Conservation (phyloP, 2,113 vertebrate species). For the Beaufortia kweichowensis region DNA sequence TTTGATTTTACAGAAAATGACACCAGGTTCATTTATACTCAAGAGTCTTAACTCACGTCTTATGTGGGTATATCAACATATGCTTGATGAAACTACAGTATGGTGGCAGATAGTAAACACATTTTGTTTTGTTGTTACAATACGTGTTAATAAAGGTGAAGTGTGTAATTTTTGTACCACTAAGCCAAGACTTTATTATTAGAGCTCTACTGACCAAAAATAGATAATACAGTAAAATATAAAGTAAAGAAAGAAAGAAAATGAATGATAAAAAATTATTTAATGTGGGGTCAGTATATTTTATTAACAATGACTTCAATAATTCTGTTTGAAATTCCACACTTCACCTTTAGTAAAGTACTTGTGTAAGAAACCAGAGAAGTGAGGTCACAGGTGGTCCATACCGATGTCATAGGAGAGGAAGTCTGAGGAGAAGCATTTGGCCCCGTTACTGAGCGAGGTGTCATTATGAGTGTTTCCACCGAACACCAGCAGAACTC, state of each 20-base stretch:
- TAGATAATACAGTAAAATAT: no score
- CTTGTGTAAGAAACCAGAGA: constrained; percentile 8
- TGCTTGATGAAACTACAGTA: background rate
- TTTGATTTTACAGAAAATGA: background rate
- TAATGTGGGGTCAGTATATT: no score
- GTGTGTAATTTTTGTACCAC: background rate
- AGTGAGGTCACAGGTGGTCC: constrained; percentile 46
- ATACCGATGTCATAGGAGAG: constrained; percentile 88
- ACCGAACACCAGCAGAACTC: constrained; percentile 87
- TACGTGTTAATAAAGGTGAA: background rate
- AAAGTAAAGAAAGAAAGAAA: no score
- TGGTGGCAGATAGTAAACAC: background rate
- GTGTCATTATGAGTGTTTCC: constrained; percentile 96
- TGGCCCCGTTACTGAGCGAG: constrained; percentile 89
- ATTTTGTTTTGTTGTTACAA: background rate
- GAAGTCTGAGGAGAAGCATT: constrained; percentile 91
- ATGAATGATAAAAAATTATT: no score
- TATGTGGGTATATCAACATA: background rate
- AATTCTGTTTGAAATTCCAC: background rate
- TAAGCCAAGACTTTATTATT: no score
- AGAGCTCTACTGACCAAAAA: no score
- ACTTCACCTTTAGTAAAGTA: background rate
- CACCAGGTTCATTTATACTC: background rate
- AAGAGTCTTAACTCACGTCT: background rate
- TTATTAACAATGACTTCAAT: background rate